Conservation (phyloP, 2,888 invertebrate genomes). For the Acleris laterana region DNA sequence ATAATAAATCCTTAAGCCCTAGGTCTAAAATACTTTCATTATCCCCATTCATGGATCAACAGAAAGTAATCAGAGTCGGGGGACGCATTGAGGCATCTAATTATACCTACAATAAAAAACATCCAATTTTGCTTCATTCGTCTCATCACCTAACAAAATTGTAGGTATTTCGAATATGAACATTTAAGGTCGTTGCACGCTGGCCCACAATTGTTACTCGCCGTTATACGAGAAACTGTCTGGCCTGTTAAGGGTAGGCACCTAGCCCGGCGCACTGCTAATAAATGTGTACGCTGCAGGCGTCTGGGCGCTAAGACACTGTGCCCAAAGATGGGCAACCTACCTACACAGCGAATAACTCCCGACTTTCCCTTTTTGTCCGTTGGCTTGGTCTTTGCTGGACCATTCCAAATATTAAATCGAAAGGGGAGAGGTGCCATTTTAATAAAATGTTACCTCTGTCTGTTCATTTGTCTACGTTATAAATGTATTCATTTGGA, state of each 20-base stretch:
- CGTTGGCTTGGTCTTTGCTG: constrained; percentile 30
- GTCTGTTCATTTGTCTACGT: too few relatives aligned
- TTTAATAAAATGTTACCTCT: constrained; percentile 30
- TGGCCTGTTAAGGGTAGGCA: constrained; percentile 40
- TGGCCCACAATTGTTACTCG: constrained; percentile 23
- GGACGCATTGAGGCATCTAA: too few relatives aligned
- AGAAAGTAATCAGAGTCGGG: background rate
- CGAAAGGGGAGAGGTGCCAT: constrained; percentile 34
- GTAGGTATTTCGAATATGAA: constrained; percentile 5
- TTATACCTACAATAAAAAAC: background rate
- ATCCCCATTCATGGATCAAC: background rate
- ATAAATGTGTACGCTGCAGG: constrained; percentile 20
- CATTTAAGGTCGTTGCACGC: background rate
- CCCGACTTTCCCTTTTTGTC: constrained; percentile 25
- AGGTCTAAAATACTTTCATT: constrained; percentile 1
- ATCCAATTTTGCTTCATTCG: background rate
- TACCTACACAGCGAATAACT: constrained; percentile 24
- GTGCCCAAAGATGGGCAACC: constrained; percentile 30
- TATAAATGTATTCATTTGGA: too few relatives aligned
- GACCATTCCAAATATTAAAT: background rate
- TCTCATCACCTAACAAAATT: constrained; percentile 9
- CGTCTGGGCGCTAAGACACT: constrained; percentile 23
- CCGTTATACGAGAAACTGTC: constrained; percentile 31
- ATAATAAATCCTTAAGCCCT: constrained; percentile 1
- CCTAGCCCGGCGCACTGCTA: constrained; percentile 32